Conservation (phyloP, 2,888 invertebrate species). For the Melanargia galathea region DNA sequence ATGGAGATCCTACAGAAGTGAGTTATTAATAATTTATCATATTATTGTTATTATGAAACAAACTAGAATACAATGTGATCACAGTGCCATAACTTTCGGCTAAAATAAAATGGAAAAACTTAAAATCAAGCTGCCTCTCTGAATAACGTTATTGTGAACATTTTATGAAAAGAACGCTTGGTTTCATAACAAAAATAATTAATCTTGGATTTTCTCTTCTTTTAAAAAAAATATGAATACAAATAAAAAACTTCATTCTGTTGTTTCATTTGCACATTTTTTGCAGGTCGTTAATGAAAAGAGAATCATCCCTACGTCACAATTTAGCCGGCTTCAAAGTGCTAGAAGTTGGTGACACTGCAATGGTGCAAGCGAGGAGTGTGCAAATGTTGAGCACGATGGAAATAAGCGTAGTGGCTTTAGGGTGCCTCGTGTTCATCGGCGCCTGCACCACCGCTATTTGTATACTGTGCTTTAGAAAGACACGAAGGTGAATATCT, state of each 20-base stretch:
- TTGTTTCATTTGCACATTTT: not conserved
- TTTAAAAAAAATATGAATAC: too few species aligned
- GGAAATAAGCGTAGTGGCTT: slow-evolving; percentile 90
- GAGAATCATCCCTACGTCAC: slow-evolving; percentile 83
- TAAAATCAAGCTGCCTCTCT: too few species aligned
- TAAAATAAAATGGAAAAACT: too few species aligned
- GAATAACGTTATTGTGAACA: too few species aligned
- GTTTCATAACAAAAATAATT: too few species aligned
- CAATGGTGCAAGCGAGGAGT: slow-evolving; percentile 65
- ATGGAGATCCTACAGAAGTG: slow-evolving; percentile 90
- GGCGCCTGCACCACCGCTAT: slow-evolving; percentile 91
- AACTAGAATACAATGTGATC: not conserved
- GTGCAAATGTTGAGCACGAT: slow-evolving; percentile 83
- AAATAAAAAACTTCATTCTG: too few species aligned
- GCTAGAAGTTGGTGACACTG: slow-evolving; percentile 83
- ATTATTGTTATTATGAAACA: not conserved
- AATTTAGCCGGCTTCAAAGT: slow-evolving; percentile 86
- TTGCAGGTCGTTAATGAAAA: slow-evolving; percentile 84
- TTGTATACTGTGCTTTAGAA: slow-evolving; percentile 88
- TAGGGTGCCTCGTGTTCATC: slow-evolving; percentile 90
- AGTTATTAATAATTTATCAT: slow-evolving; percentile 50
- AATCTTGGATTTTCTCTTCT: too few species aligned
- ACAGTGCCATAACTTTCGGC: too few species aligned
- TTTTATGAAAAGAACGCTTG: too few species aligned
- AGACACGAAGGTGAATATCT: slow-evolving; percentile 79